Percentiles rank a stretch among this genome's conserved stretches.
Conservation (phyloP, 2,113 vertebrate genomes). For the Oreotragus oreotragus region DNA sequence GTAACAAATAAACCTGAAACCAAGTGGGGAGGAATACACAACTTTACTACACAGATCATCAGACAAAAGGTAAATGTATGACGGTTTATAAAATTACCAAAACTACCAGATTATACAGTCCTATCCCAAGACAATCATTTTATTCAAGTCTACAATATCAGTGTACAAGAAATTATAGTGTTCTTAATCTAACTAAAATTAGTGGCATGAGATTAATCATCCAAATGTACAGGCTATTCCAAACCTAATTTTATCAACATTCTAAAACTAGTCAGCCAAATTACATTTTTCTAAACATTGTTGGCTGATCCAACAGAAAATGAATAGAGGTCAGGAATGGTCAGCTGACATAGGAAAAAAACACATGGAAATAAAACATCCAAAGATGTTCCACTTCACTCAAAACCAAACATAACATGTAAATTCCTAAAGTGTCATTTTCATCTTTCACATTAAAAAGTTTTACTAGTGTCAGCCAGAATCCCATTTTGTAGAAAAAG, state of each 20-base stretch:
- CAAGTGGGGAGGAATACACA: neutral
- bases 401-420: neutral
- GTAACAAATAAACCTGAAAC: neutral
- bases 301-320: neutral
- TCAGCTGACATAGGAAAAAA: neutral
- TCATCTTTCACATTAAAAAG: neutral
- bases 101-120: neutral
- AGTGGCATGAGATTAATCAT: neutral
- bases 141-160: neutral
- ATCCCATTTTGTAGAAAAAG: neutral
- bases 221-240: neutral
- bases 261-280: constrained; percentile 23
- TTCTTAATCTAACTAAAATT: neutral
- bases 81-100: neutral
- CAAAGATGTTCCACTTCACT: neutral
- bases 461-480: neutral
- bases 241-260: neutral
- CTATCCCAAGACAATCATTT: neutral
- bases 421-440: neutral
- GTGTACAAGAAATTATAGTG: neutral
- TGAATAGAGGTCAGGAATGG: neutral
- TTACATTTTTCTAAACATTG: neutral
- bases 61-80: neutral
- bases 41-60: neutral
- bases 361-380: neutral